These are phyloP conservation scores for Nothobranchius kuhntae DNA, from an alignment of 2,113 vertebrate species.

Conservation along the genomic window DNA sequence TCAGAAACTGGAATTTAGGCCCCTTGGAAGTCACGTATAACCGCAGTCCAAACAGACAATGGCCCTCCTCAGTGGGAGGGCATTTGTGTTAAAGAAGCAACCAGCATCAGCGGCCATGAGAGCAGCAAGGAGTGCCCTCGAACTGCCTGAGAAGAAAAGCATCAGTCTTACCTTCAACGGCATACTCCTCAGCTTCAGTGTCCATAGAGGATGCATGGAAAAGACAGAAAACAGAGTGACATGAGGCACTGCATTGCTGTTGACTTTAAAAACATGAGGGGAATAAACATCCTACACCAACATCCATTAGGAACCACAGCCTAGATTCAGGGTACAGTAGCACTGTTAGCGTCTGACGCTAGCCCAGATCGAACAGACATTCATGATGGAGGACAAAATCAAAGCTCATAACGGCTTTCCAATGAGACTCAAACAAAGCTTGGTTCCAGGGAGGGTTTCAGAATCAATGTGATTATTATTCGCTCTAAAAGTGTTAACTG, in stretches of 20 bases:
- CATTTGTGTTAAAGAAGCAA: constrained; percentile 50
- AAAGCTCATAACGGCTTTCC: too few species aligned
- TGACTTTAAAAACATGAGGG: background rate
- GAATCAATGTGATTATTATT: too few species aligned
- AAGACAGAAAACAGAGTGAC: constrained; percentile 24
- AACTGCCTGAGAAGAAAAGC: constrained; percentile 42
- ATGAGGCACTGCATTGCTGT: background rate
- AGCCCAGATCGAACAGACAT: background rate
- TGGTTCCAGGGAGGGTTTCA: too few species aligned
- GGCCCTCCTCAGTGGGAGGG: constrained; percentile 63
- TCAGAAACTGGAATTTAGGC: constrained; percentile 60
- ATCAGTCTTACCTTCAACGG: constrained; percentile 79
- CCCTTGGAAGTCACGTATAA: constrained; percentile 76
- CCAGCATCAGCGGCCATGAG: constrained; percentile 54
- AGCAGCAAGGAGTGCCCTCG: constrained; percentile 47
- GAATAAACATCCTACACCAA: constrained; percentile 4
- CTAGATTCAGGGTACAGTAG: background rate
- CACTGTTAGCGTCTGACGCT: too few species aligned
- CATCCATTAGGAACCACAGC: background rate
- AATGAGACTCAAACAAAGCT: too few species aligned
- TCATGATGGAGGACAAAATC: too few species aligned
- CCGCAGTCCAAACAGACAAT: constrained; percentile 84
- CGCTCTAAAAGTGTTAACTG: too few species aligned
- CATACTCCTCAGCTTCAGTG: constrained; percentile 75
- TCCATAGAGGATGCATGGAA: constrained; percentile 23